Base-by-base conservation (phyloP, 2,797 vertebrate genomes). In the Chelonia mydas region DNA sequence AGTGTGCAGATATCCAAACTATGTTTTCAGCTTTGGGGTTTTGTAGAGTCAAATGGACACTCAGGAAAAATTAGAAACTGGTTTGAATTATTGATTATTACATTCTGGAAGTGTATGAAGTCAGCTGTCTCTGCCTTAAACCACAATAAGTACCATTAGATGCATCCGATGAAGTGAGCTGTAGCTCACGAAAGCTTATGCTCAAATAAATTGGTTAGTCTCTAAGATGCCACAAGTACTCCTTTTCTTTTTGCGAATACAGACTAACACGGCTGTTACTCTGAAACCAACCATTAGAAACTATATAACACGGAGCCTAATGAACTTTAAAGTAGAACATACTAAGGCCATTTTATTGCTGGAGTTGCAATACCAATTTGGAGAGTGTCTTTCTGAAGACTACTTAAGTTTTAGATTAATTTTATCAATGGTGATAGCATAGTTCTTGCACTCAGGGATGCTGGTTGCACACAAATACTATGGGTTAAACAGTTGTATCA, bases 381-480 rank as follows among this genome's bases (percentile, higher is more conserved):
- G 21, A 37, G 72, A 92, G 93, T 95, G 82, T n/a, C 28, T 94
- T 51, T 2, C 54, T 27, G 27, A 68, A 45, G 0, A 0, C 31
- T 77, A 72, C n/a, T 1, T 0, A 57, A 83, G 72, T 0, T 91
- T 85, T 91, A 19, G 17, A 33, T 33, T 61, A 61, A 61, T 61
- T 33, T 61, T 61, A 33, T 61, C 59, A 33, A 16, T 61, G 7
- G 61, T 65, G 16, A 19, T n/a, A 61, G 13, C 59, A 61, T 28
- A 49, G 0, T 59, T 51, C 31, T 57, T 68, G 51, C 28, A 89
- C 82, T 77, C 33, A 57, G 83, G 53, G 12, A 83, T 0, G 0
- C 5, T 81, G 59, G 33, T 74, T 28, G 23, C 15, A 88, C 81
- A n/a, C 51, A 88, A 21, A 1, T 78, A 51, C 13, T 84, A 68